Evolutionary conservation across 37 sponge, comb jelly and placozoan genomes (phyloP).

Genomic region (Aphrocallistes beatrix): DNA sequence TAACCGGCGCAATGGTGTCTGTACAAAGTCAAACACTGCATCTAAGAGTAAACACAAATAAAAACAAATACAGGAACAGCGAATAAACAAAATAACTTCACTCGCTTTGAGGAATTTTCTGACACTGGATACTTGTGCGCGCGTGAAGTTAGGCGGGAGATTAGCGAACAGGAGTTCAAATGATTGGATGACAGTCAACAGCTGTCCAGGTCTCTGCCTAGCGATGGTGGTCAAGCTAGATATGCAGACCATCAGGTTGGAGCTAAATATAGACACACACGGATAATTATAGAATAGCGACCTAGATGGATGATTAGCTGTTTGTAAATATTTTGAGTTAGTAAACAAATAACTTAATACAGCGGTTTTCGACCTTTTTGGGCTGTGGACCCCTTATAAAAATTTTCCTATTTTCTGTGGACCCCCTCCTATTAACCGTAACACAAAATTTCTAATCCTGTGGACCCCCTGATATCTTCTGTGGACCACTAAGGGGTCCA

Average conservation of each 20-base stretch:
- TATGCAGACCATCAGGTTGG: conserved; percentile 13
- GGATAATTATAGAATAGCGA: no score
- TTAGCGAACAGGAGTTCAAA: not conserved
- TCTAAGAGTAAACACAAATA: not conserved
- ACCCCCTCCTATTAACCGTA: no score
- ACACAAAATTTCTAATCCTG: no score
- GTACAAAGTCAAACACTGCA: conserved; percentile 13
- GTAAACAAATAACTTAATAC: no score
- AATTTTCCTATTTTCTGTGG: no score
- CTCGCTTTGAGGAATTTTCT: not conserved
- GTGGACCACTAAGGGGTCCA: no score
- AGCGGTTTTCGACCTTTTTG: no score
- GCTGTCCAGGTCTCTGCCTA: not conserved
- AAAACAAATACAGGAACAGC: not conserved
- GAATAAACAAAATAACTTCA: not conserved
- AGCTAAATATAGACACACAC: no score
- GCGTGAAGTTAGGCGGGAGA: conserved; percentile 2
- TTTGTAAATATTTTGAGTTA: no score
- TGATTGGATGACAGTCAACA: not conserved
- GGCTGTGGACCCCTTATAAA: no score
- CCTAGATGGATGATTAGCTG: no score
- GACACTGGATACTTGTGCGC: not conserved
- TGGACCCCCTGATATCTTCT: no score
- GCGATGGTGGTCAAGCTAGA: not conserved
- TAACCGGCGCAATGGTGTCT: not conserved